These are phyloP conservation scores for Myxocyprinus asiaticus DNA, from an alignment of 2,113 vertebrate genomes.

Conservation along the genomic window DNA sequence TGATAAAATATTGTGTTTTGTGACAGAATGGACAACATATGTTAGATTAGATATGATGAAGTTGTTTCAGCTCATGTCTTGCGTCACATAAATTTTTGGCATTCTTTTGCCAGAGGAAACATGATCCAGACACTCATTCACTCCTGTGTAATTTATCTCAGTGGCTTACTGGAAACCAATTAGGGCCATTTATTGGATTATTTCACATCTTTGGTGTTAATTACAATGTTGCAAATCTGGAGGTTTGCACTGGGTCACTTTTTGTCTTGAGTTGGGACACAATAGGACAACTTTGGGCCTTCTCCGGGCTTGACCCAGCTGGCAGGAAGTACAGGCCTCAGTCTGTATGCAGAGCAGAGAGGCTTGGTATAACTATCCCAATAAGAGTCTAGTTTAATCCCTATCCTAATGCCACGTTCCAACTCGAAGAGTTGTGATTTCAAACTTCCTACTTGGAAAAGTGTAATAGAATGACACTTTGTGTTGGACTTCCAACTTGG, in stretches of 20 bases:
- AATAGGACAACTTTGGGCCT: not conserved
- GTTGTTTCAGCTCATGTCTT: slow-evolving; percentile 9
- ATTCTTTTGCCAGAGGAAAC: slow-evolving; percentile 8
- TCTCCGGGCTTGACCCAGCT: not conserved
- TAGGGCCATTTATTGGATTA: slow-evolving; percentile 37
- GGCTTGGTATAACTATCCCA: not conserved
- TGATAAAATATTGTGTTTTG: not conserved
- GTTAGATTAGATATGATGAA: slow-evolving; percentile 1
- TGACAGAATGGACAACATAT: not conserved
- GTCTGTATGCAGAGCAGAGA: not conserved
- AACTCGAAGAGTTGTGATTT: too few relatives aligned
- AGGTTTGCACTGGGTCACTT: not conserved
- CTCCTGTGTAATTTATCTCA: slow-evolving; percentile 33
- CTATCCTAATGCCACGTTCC: too few relatives aligned
- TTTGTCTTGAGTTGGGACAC: not conserved
- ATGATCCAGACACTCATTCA: slow-evolving; percentile 36
- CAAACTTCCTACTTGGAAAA: too few relatives aligned
- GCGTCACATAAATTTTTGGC: not conserved
- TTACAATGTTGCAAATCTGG: slow-evolving; percentile 36
- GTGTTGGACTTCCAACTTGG: too few relatives aligned
- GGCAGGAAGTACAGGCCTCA: not conserved
- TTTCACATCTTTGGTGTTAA: slow-evolving; percentile 39
- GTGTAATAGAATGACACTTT: too few relatives aligned
- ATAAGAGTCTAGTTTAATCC: not conserved
- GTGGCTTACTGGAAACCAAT: slow-evolving; percentile 50